Percentiles rank a stretch among this genome's conserved stretches.
Conservation (phyloP, 2,888 invertebrate species). For the Geophilus truncorum region DNA sequence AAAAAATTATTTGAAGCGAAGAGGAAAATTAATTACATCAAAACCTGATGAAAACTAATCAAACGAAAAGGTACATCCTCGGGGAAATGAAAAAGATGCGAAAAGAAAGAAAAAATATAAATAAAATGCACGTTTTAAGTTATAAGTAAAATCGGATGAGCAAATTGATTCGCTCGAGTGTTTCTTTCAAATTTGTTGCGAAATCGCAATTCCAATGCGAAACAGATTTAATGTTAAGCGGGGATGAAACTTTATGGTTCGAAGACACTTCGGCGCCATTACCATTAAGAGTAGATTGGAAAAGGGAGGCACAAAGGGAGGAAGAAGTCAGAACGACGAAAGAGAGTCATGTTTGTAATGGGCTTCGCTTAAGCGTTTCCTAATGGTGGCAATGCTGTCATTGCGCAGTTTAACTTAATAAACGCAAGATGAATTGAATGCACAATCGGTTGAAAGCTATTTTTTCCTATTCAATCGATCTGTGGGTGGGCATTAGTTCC, state of each 20-base stretch:
- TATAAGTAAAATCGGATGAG: not conserved
- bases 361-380: conserved; percentile 27
- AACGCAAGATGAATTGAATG: conserved; percentile 22
- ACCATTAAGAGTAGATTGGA: conserved; percentile 21
- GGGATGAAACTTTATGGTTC: not conserved
- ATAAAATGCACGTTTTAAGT: not conserved
- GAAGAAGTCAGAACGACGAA: not conserved
- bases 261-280: conserved; percentile 7
- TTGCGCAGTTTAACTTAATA: conserved; percentile 17
- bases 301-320: not conserved
- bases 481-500: not conserved
- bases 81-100: not conserved
- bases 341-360: not conserved
- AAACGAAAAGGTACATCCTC: conserved; percentile 6
- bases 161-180: not conserved
- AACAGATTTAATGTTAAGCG: not conserved
- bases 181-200: conserved; percentile 3
- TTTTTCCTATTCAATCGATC: not conserved
- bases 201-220: not conserved
- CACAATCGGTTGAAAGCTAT: not conserved
- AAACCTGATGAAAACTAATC: conserved; percentile 27
- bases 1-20: conserved; percentile 12
- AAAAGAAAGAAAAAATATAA: not conserved
- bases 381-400: conserved; percentile 12
- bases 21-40: conserved; percentile 17